Evolutionary conservation across 2,888 invertebrate genomes (phyloP).

Genomic region (Hirudinaria manillensis): DNA sequence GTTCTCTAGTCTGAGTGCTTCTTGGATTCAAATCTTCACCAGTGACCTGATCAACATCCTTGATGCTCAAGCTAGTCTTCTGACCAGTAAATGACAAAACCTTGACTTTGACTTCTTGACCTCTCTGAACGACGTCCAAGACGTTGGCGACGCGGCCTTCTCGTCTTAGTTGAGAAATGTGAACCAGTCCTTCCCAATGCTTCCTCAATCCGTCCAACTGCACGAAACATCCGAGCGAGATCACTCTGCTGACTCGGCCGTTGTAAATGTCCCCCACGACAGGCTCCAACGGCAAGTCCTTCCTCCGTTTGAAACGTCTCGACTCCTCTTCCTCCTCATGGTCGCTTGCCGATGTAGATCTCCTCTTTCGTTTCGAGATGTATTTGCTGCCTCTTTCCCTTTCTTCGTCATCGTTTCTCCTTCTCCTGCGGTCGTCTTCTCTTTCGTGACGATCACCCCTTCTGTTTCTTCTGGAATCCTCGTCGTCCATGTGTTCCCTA

Average conservation of each 20-base stretch:
- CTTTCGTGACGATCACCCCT: slow-evolving; percentile 4
- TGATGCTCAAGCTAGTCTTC: slow-evolving; percentile 20
- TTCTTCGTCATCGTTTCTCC: slow-evolving; percentile 1
- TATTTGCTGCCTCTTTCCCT: slow-evolving; percentile 11
- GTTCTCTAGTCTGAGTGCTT: slow-evolving; percentile 46
- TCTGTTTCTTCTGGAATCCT: slow-evolving; percentile 20
- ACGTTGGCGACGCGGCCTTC: slow-evolving; percentile 91
- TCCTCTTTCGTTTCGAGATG: background rate
- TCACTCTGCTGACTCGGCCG: slow-evolving; percentile 88
- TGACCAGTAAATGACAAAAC: slow-evolving; percentile 80
- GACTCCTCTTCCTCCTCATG: slow-evolving; percentile 35
- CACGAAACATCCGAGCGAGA: slow-evolving; percentile 96
- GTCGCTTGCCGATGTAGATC: background rate
- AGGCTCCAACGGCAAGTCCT: slow-evolving; percentile 56
- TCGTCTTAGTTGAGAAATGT: slow-evolving; percentile 85
- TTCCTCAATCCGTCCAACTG: slow-evolving; percentile 83
- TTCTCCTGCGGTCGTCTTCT: slow-evolving; percentile 14
- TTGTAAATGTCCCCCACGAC: slow-evolving; percentile 68
- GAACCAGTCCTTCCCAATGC: slow-evolving; percentile 87
- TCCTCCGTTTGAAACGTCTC: slow-evolving; percentile 35
- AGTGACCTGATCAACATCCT: slow-evolving; percentile 86
- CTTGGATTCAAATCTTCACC: slow-evolving; percentile 87
- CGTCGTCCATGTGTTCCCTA: background rate
- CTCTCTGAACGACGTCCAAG: slow-evolving; percentile 82
- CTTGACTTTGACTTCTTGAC: slow-evolving; percentile 73